Percentiles rank a stretch among this genome's conserved stretches.
phyloP scores from a whole-genome alignment of 1,140 invertebrate species.

The Panagrolaimus sp. region DNA sequence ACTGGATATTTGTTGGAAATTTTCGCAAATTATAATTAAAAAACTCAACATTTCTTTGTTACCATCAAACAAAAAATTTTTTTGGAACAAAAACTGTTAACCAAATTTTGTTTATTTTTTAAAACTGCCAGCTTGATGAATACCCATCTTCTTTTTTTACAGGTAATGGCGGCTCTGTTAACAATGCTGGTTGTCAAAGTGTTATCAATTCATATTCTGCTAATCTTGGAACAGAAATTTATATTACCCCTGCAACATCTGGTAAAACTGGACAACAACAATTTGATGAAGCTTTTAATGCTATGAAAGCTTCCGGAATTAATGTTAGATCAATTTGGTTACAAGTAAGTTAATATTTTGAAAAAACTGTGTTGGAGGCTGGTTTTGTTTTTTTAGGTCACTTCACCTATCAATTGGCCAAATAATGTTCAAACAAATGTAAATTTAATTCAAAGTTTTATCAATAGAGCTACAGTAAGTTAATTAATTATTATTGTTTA shows the following conservation, averaged over 20 bases:
- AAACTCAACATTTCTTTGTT: too few species aligned
- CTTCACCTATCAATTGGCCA: conserved; percentile 18
- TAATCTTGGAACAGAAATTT: conserved; percentile 15
- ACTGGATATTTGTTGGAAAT: too few species aligned
- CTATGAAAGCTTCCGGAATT: conserved; percentile 8
- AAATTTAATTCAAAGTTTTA: conserved; percentile 18
- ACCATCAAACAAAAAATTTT: too few species aligned
- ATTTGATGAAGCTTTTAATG: conserved; percentile 13
- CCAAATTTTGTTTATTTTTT: too few species aligned
- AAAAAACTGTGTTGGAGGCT: too few species aligned
- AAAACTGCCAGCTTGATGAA: too few species aligned
- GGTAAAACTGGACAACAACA: conserved; percentile 11
- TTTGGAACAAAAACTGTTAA: too few species aligned
- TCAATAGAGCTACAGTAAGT: conserved; percentile 7
- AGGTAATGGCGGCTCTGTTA: background rate
- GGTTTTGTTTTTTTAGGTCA: background rate
- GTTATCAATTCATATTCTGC: conserved; percentile 4
- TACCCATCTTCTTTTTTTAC: too few species aligned
- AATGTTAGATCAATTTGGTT: conserved; percentile 16
- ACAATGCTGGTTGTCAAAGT: background rate
- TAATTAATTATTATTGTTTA: too few species aligned
- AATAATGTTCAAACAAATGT: conserved; percentile 9
- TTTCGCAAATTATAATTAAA: too few species aligned
- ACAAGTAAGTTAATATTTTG: background rate
- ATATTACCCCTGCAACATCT: conserved; percentile 3